phyloP scores from a whole-genome alignment of 2,888 invertebrate genomes.

The Spialia ferax region DNA sequence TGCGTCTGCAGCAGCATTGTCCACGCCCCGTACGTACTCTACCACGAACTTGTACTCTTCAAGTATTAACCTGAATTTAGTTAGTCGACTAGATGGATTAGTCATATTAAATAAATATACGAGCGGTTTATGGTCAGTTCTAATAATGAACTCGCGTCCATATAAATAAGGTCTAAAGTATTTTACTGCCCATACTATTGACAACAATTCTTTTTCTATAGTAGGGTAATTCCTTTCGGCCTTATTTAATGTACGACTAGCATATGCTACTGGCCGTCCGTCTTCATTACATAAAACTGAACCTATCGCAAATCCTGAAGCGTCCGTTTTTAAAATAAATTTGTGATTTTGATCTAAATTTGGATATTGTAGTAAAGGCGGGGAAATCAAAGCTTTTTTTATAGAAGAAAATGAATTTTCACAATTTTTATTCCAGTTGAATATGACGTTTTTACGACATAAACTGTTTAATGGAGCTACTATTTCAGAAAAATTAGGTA shows the following conservation, averaged over 20 bases:
- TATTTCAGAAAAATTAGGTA: slow-evolving; percentile 30
- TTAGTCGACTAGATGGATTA: slow-evolving; percentile 42
- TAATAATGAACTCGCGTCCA: slow-evolving; percentile 35
- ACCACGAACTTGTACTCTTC: slow-evolving; percentile 42
- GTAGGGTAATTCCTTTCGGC: slow-evolving; percentile 42
- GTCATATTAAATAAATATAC: slow-evolving; percentile 43
- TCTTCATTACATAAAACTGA: slow-evolving; percentile 37
- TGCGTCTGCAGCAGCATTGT: slow-evolving; percentile 42
- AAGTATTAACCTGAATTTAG: slow-evolving; percentile 42
- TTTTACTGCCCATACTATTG: slow-evolving; percentile 43
- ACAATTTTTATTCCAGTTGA: slow-evolving; percentile 29
- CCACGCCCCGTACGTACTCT: background rate
- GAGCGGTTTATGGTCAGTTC: slow-evolving; percentile 38
- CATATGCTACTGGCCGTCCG: slow-evolving; percentile 41
- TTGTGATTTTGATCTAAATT: slow-evolving; percentile 36
- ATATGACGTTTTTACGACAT: slow-evolving; percentile 35
- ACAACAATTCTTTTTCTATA: slow-evolving; percentile 42
- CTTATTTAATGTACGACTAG: slow-evolving; percentile 43
- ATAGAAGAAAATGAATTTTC: slow-evolving; percentile 40
- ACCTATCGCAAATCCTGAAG: slow-evolving; percentile 37
- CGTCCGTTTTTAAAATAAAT: slow-evolving; percentile 43
- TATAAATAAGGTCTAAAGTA: slow-evolving; percentile 39
- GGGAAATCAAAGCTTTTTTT: slow-evolving; percentile 35
- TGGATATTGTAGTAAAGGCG: slow-evolving; percentile 42
- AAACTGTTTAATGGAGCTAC: slow-evolving; percentile 41